Evolutionary conservation across 2,113 vertebrate genomes (phyloP), one percentile per base, ranked within the genome.

Genomic region (Microcebus ravelobensis): DNA sequence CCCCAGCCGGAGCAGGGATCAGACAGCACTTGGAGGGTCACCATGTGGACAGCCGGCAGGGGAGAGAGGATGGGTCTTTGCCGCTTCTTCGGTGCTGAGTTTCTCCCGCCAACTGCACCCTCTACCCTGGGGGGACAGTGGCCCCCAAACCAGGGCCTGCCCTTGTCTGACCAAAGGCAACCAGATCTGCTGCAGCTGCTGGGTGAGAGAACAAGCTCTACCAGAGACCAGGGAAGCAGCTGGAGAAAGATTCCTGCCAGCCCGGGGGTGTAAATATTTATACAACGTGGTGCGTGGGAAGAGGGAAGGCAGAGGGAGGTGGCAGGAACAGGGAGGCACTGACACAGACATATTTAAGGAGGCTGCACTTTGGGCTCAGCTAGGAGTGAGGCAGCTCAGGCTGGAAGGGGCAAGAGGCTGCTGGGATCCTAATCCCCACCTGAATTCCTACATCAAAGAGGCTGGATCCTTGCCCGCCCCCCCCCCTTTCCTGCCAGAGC

Each of bases 251-350:
- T 98, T 98, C 98, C 98, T 98, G 98, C 98, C 98, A 98, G 98
- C 97, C 97, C 1, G 52, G 96, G 97, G 98, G 97, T 97, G 97
- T 98, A 98, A 98, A 98, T 98, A 99, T 98, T 97, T 97, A 96
- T 98, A 96, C 97, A 98, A 97, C 74, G 31, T 88, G 89, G 95
- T 96, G 93, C 57, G 76, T 97, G 97, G 97, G 97, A 97, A 98
- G 96, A 95, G 82, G 82, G 74, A 27, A 88, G 89, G 80, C 84
- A 36, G 91, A 61, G 79, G 83, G 92, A 70, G 95, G 80, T 70
- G 90, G 90, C 88, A 95, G 88, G 97, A 93, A 84, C 6, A 8
- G 42, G 79, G 70, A 42, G 4, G 86, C 80, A 14, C 83, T 21
- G 29, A 92, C 85, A 31, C 23, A 0, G 36, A 73, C 90, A 63